Evolutionary conservation across 2,888 invertebrate genomes (phyloP).

Genomic region (Microplitis deprimator): DNA sequence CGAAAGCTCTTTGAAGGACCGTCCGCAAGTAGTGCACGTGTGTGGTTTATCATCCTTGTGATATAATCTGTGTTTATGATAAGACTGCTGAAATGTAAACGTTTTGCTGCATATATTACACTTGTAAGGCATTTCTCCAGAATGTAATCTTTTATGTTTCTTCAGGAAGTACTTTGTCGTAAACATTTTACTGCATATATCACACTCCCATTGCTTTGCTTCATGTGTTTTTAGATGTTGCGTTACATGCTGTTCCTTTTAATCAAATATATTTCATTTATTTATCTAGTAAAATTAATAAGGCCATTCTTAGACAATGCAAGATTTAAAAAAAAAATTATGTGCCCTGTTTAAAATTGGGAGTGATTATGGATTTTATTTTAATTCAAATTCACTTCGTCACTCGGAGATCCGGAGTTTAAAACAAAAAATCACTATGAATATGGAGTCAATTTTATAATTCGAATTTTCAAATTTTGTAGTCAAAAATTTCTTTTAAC

Average conservation of each 20-base stretch:
- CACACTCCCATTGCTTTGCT: constrained; percentile 89
- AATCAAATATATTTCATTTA: background rate
- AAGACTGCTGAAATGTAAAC: constrained; percentile 92
- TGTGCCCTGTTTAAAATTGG: too few species aligned
- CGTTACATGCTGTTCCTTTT: constrained; percentile 71
- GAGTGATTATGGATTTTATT: too few species aligned
- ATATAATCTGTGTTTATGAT: constrained; percentile 89
- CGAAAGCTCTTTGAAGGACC: constrained; percentile 89
- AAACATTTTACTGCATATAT: constrained; percentile 86
- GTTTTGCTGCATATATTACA: constrained; percentile 87
- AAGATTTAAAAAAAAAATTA: too few species aligned
- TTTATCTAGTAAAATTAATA: background rate
- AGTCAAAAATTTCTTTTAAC: too few species aligned
- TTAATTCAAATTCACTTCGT: too few species aligned
- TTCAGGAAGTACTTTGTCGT: constrained; percentile 92
- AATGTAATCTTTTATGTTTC: constrained; percentile 88
- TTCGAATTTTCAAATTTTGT: too few species aligned
- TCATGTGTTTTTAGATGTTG: constrained; percentile 74
- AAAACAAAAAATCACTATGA: too few species aligned
- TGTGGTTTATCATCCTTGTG: constrained; percentile 89
- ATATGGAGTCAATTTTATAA: too few species aligned
- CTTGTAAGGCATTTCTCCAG: constrained; percentile 90
- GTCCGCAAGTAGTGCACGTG: constrained; percentile 82
- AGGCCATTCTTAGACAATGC: too few species aligned
- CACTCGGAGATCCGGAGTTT: too few species aligned